Evolutionary conservation across 1,140 invertebrate species (phyloP), one percentile per base, ranked within the genome.

Genomic region (Zaprionus camerounensis): DNA sequence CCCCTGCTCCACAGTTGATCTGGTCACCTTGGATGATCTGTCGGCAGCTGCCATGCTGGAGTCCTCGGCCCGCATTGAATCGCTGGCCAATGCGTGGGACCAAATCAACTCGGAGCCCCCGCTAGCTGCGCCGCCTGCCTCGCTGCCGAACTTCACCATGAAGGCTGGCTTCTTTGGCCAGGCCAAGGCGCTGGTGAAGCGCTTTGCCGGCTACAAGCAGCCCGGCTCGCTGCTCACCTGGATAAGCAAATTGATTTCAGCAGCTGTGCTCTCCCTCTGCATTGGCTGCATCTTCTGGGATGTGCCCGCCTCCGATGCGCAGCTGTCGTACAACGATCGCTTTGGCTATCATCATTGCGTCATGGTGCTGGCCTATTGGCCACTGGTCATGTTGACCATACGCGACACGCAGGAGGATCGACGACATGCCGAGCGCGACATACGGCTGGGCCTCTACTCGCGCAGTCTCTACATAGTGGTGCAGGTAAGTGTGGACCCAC

Each of bases 41-140:
- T 98, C 97, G 6, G 95, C 97, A 1, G 98, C 98, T 90, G 98
- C 98, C 15, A 97, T 98, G 96, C 91, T 98, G 57, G 98, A 99
- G 93, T 99, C 98, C 1, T 98, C 97, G 13, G 97, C 98, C 72
- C 94, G 98, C 71, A 98, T 99, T 57, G 97, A 98, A 91, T 97
- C 97, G 62, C 92, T 99, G 44, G 97, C 97, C 2, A 97, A 98
- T 78, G 94, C 98, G 58, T 93, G 92, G 92, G 92, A 93, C 69
- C 92, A 92, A 74, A 92, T 92, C n/a, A 93, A 93, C 44, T 91
- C 92, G 17, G 92, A 93, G 70, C 92, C 91, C 1, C 92, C 92
- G 9, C 68, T 93, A 3, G 92, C 92, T 1, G 92, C 92, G 9
- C 92, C 92, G 57, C 91, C 91, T 38, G 87, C 92, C 53, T 84